Percentiles rank a stretch among this genome's conserved stretches.
These are phyloP conservation scores for Epizoanthus illoricatus DNA, from an alignment of 92 coral and sea anemone genomes.

Conservation along the genomic window DNA sequence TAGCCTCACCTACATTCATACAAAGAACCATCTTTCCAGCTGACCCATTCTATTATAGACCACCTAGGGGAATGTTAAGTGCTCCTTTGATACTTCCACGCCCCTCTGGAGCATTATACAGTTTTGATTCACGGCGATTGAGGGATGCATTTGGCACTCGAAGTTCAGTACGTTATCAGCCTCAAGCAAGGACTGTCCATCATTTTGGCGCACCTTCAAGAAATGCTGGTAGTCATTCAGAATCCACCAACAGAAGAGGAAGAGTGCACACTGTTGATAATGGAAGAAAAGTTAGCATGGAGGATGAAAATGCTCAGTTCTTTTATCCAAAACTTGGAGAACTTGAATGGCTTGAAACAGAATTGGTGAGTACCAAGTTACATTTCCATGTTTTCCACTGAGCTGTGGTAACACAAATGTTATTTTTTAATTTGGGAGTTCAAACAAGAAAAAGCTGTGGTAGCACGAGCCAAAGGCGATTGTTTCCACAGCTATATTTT, in stretches of 20 bases:
- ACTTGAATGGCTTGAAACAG: constrained; percentile 79
- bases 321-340: constrained; percentile 74
- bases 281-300: constrained; percentile 34
- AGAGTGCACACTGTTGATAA: constrained; percentile 12
- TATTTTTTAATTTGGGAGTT: no score
- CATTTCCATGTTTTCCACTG: no score
- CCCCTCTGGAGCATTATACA: constrained; percentile 39
- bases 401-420: no score
- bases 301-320: constrained; percentile 61
- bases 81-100: constrained; percentile 43
- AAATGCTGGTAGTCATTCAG: constrained; percentile 5
- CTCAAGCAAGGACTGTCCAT: constrained; percentile 32
- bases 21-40: constrained; percentile 76
- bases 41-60: constrained; percentile 49
- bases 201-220: constrained; percentile 21
- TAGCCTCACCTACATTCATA: constrained; percentile 70
- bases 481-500: no score
- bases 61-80: constrained; percentile 48
- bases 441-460: no score
- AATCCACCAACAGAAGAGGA: constrained; percentile 5
- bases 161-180: constrained; percentile 35
- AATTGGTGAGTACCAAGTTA: constrained; percentile 60
- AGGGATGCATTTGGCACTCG: constrained; percentile 41
- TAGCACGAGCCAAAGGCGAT: no score
- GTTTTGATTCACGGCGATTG: constrained; percentile 56